phyloP scores from a whole-genome alignment of 1,140 invertebrate species.

The Drosophila leontia region DNA sequence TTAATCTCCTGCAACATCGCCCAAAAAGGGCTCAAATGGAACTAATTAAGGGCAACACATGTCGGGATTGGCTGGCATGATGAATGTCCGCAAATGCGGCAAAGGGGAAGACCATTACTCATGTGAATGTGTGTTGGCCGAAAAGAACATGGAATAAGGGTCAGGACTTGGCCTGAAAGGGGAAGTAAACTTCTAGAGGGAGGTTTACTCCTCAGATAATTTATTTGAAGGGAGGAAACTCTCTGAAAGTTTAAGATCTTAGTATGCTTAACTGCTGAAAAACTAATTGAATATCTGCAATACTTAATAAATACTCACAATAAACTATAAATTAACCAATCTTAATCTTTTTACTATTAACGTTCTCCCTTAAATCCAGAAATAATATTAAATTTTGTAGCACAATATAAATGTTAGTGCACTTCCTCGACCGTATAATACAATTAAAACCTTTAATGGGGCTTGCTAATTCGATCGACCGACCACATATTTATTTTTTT shows the following conservation, averaged over 20 bases:
- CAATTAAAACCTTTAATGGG: neutral
- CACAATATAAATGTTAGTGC: neutral
- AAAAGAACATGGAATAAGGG: constrained; percentile 17
- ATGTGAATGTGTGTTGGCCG: constrained; percentile 24
- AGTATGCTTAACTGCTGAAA: too few relatives aligned
- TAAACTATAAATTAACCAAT: too few relatives aligned
- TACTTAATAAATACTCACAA: too few relatives aligned
- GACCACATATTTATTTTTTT: neutral
- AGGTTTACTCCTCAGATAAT: neutral
- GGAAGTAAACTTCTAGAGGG: neutral
- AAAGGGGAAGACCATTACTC: constrained; percentile 57
- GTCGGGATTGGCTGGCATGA: constrained; percentile 54
- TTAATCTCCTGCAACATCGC: constrained; percentile 39
- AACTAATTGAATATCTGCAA: too few relatives aligned
- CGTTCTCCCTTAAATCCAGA: neutral
- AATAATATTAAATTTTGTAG: neutral
- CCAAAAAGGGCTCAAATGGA: constrained; percentile 29
- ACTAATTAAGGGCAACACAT: constrained; percentile 75
- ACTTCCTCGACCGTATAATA: neutral
- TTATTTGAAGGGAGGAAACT: neutral
- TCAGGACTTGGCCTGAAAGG: neutral
- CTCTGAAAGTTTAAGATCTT: neutral
- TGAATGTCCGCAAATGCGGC: constrained; percentile 61
- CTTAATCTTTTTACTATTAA: neutral
- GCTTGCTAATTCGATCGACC: neutral